Evolutionary conservation across 2,888 invertebrate species (phyloP), one percentile per base, ranked within the genome.

Genomic region (Morpho achilles): DNA sequence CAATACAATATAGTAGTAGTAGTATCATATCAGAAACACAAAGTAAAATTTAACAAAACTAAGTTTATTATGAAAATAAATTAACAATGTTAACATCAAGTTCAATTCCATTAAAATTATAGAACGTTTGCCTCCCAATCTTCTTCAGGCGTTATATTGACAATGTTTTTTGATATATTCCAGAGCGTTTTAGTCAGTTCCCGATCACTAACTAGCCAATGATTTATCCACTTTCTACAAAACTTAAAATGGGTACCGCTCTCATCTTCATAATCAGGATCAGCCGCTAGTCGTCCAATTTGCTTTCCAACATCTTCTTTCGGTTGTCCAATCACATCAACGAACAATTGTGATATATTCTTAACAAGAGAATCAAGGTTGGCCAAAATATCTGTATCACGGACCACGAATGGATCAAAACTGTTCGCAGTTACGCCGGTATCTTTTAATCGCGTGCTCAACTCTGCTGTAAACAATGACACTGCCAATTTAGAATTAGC

Each of bases 361-460:
- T 65, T 70, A 0, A 77, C 16, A 9, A 73, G 50, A 7, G 56
- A 70, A 8, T 82, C 76, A 39, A 82, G 43, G 58, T 82, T 82
- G 2, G 66, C 61, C 0, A 87, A 64, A 32, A 87, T 56, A 59
- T 82, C 74, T 0, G 88, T 88, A 58, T 81, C 84, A 9, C 73
- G 73, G 3, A 84, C 86, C 0, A 88, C 8, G 46, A 80, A 89
- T 0, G 88, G 87, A 79, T 95, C 94, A 52, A 93, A 91, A 47
- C 92, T 92, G 73, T 95, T 94, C 1, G 92, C 93, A 3, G 93
- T 94, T 0, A 96, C 93, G 50, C 91, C 91, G 39, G 74, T 75
- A 79, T 91, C 92, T 79, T 88, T 69, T 10, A 94, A 69, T 69
- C 82, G 82, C 60, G 82, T 82, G 22, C 92, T 86, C 43, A 95